Evolutionary conservation across 2,797 vertebrate species (phyloP).

Genomic region (Octomys mimax): DNA sequence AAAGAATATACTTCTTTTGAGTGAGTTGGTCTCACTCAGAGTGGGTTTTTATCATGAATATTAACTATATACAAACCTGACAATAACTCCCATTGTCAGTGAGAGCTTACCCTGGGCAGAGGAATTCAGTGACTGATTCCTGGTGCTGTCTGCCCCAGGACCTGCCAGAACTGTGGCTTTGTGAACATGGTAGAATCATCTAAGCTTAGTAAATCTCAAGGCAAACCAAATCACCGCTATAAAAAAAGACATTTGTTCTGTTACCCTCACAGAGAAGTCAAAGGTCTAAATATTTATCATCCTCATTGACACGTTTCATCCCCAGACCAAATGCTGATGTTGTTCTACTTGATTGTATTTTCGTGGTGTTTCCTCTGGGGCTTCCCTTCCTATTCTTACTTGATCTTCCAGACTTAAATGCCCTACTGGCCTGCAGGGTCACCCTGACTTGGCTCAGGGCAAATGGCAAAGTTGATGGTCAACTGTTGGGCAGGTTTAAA

Average conservation of each 20-base stretch:
- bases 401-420: slow-evolving; percentile 46
- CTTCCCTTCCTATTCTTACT: not conserved
- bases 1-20: not conserved
- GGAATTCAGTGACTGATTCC: not conserved
- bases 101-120: not conserved
- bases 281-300: slow-evolving; percentile 64
- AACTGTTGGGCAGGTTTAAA: slow-evolving; percentile 24
- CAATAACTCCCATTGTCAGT: not conserved
- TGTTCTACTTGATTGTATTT: slow-evolving; percentile 49
- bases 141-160: not conserved
- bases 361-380: slow-evolving; percentile 53
- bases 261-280: slow-evolving; percentile 39
- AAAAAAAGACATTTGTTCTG: slow-evolving; percentile 50
- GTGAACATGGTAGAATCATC: not conserved
- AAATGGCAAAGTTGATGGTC: slow-evolving; percentile 25
- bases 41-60: not conserved
- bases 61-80: slow-evolving; percentile 1
- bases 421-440: not conserved
- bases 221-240: not conserved
- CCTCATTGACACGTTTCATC: slow-evolving; percentile 61
- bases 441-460: not conserved
- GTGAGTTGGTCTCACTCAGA: not conserved
- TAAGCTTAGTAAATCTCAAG: not conserved
- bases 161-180: not conserved
- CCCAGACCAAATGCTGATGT: slow-evolving; percentile 59